Base-by-base conservation (phyloP, 2,113 vertebrate species). In the Chlorocebus sabaeus region DNA sequence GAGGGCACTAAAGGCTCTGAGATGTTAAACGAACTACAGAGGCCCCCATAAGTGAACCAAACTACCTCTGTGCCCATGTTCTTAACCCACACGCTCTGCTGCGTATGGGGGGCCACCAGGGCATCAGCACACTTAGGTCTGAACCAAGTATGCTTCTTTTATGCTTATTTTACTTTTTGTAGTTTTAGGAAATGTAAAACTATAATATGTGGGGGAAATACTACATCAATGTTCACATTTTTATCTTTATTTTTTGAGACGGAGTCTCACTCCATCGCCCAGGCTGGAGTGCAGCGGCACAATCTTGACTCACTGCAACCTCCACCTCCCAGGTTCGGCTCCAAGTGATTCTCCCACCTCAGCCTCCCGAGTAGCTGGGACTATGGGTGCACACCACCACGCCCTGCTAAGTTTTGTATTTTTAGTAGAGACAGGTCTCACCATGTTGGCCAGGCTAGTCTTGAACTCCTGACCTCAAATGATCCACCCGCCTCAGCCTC, bases 161-260 rank as follows among this genome's bases (percentile, higher is more conserved):
- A 43, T 14, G 10, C 73, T 75, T 73, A 72, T 81, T 96, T 81
- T 64, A 25, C 67, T 76, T 70, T 87, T 55, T 85, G 55, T 80
- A 40, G 38, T 96, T 90, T 89, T 93, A 64, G 67, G 55, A 55
- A 75, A 91, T 16, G 3, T 75, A 64, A 80, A 94, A 85, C 32
- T 45, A 18, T 32, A 6, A 40, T 38, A n/a, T 10, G 35, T 5
- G 1, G 38, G 50, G 35, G 75, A 88, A 82, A 81, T 16, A 79
- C 11, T 45, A n/a, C 8, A 32, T 75, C 20, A 81, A 22, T 64
- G 0, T 30, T 30, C 61, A 64, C 61, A 64, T 64, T 5, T 61
- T 64, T 30, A 30, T 30, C 27, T 64, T 64, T 30, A 64, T 64
- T 64, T 64, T 13, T 64, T 64, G 27, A 64, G 61, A 64, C 0